Percentiles rank a stretch among this genome's conserved stretches.
Conservation (phyloP, 1,140 invertebrate genomes). For the Drosophila sulfurigaster region DNA sequence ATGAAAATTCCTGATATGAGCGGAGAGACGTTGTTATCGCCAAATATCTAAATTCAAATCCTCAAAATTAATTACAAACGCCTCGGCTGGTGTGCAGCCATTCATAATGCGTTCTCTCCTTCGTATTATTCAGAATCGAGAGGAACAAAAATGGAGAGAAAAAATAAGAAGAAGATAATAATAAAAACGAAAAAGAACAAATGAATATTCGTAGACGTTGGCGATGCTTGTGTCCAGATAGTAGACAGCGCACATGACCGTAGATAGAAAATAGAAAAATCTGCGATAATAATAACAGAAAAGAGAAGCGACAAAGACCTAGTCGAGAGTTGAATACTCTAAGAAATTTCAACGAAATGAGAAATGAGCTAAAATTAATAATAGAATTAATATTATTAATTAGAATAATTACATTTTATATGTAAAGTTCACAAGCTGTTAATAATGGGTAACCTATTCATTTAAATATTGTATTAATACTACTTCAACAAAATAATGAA, state of each 20-base stretch:
- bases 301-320: background rate
- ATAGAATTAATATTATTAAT: no score
- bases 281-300: conserved; percentile 36
- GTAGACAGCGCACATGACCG: conserved; percentile 20
- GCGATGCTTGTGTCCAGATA: conserved; percentile 59
- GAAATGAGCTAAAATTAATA: no score
- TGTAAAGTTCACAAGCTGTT: no score
- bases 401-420: no score
- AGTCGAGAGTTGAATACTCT: background rate
- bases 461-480: no score
- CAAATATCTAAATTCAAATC: conserved; percentile 67
- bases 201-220: conserved; percentile 28
- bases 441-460: no score
- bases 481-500: no score
- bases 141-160: background rate
- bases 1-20: conserved; percentile 32
- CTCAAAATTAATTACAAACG: conserved; percentile 73
- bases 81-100: conserved; percentile 35
- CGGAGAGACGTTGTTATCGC: conserved; percentile 45
- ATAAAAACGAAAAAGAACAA: conserved; percentile 30
- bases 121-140: conserved; percentile 5
- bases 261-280: conserved; percentile 32
- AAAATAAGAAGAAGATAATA: conserved; percentile 12
- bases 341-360: no score
- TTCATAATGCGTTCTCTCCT: conserved; percentile 4